Base-by-base conservation (phyloP, 2,113 vertebrate genomes). In the Malurus melanocephalus region DNA sequence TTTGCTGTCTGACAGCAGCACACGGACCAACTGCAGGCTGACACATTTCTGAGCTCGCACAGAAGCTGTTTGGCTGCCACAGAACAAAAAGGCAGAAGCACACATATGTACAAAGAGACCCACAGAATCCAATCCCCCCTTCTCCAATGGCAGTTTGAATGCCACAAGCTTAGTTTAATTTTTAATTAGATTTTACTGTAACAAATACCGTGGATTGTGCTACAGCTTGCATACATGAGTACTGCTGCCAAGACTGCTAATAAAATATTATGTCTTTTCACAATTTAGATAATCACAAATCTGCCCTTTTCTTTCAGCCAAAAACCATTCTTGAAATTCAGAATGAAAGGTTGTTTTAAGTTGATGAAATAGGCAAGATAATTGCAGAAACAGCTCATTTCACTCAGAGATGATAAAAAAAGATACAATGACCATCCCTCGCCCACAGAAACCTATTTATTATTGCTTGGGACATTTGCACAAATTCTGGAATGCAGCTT, bases 161-260 rank as follows among this genome's bases (percentile, higher is more conserved):
- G 21, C 68, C 85, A 88, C 11, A 77, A 93, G 43, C 26, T 89
- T n/a, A 32, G 82, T 80, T 88, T 88, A 91, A 92, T 93, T 81
- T 90, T 92, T 95, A 94, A 93, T 95, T 93, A 81, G 80, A 61
- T 93, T 90, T 94, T 94, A 87, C 59, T 51, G 32, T 51, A 84
- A 94, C 49, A 75, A 88, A 86, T 80, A 71, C 22, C 38, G 71
- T 32, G 5, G n/a, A 64, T 26, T 52, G 73, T 17, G 57, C 82
- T 85, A 59, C 48, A 77, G 82, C 74, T 67, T 72, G 62, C 40
- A n/a, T 45, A 76, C 30, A 21, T 3, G 42, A 61, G 28, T 30
- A 22, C 18, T 42, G 69, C 80, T 95, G 93, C 92, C 92, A 94
- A 92, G 46, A 49, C 49, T 74, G 83, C 67, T 88, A 67, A 91